Conservation (phyloP, 2,888 invertebrate genomes). For the Cosmia trapezina region DNA sequence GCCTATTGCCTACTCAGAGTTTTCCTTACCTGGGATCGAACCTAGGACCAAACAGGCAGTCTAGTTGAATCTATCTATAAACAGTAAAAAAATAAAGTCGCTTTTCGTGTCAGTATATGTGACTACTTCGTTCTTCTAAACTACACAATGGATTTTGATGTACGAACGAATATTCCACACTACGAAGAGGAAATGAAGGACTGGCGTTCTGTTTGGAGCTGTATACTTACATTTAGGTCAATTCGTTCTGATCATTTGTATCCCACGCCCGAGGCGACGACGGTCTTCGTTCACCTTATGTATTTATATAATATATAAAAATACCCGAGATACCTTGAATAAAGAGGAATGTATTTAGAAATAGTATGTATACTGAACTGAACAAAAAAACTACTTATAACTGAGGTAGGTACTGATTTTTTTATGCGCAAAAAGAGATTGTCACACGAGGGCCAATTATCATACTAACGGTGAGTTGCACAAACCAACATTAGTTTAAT, state of each 20-base stretch:
- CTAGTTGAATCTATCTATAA: too few relatives aligned
- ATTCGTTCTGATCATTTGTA: conserved; percentile 66
- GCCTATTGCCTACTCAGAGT: neutral
- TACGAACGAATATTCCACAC: neutral
- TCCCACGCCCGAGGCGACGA: conserved; percentile 55
- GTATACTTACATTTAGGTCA: conserved; percentile 49
- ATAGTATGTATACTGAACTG: neutral
- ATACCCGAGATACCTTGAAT: conserved; percentile 18
- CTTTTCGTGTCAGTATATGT: neutral
- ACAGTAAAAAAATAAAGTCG: too few relatives aligned
- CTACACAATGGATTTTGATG: neutral
- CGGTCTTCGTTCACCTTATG: conserved; percentile 47
- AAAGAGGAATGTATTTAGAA: neutral
- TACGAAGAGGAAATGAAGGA: neutral
- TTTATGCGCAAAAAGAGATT: neutral
- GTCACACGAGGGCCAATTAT: neutral
- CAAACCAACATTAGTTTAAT: too few relatives aligned
- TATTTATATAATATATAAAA: conserved; percentile 30
- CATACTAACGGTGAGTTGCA: too few relatives aligned
- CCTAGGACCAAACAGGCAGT: neutral
- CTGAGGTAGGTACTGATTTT: neutral
- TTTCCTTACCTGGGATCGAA: neutral
- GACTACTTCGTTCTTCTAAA: neutral
- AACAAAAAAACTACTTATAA: neutral
- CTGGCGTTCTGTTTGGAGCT: conserved; percentile 19